Evolutionary conservation across 2,888 invertebrate genomes (phyloP), one percentile per base, ranked within the genome.

Genomic region (Eupithecia subumbrata): DNA sequence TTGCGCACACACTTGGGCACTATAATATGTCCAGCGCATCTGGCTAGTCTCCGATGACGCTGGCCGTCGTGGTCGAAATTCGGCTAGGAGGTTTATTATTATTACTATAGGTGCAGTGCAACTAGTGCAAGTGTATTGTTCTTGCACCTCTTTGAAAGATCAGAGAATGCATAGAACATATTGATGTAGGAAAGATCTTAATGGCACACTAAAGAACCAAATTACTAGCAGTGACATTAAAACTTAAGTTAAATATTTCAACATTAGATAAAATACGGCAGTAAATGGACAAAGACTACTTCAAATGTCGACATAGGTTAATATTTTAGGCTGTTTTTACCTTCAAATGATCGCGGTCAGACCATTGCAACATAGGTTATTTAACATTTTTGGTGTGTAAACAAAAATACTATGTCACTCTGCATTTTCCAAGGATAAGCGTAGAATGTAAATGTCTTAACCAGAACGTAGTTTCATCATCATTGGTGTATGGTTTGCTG

Each of bases 111-210:
- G n/a, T n/a, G n/a, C n/a, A n/a, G n/a, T n/a, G n/a, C n/a, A n/a
- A n/a, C n/a, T n/a, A n/a, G n/a, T n/a, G n/a, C n/a, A n/a, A n/a
- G n/a, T n/a, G n/a, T n/a, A n/a, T n/a, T n/a, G n/a, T 89, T 64
- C 64, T 64, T 30, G 87, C 90, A 90, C 88, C 89, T 92, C 89
- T 88, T 89, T 89, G 91, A 89, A 92, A 89, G 18, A 64, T 34
- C 64, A 18, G 14, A 12, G 14, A 14, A 43, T 14, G 3, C 14
- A 43, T 3, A 14, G 5, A 48, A 14, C 37, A 37, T 37, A 30
- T 30, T 30, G 37, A 37, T 7, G 48, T 48, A 48, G 18, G 48
- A 18, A 48, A 48, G 48, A 48, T 48, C n/a, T n/a, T 16, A 45
- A 18, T 18, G 52, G n/a, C 18, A n/a, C 52, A 22, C 11, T 56